These are phyloP conservation scores for Meloe dianella DNA, from an alignment of 2,888 invertebrate species.

Conservation along the genomic window DNA sequence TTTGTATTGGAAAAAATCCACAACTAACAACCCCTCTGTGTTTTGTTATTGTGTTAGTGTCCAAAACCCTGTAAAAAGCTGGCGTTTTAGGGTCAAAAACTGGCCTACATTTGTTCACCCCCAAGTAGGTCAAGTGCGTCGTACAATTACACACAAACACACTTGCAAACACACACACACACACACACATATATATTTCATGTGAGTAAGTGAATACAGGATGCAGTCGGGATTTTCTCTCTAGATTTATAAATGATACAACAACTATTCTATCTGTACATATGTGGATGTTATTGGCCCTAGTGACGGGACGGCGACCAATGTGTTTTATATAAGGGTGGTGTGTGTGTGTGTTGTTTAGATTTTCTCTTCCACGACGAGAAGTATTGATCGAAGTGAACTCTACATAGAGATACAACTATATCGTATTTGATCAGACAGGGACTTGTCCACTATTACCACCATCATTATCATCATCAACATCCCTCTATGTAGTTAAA, in stretches of 20 bases:
- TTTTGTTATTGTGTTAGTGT: not conserved
- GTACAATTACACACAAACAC: constrained; percentile 3
- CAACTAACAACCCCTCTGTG: not conserved
- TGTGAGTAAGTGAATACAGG: constrained; percentile 18
- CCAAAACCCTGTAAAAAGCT: not conserved
- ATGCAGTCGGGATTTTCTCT: not conserved
- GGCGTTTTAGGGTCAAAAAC: constrained; percentile 12
- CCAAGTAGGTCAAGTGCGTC: constrained; percentile 30
- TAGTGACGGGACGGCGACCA: constrained; percentile 40
- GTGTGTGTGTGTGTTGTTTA: constrained; percentile 48
- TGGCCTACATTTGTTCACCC: constrained; percentile 28
- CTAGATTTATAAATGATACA: not conserved
- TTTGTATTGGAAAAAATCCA: too few relatives aligned
- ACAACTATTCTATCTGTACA: not conserved
- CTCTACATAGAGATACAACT: constrained; percentile 35
- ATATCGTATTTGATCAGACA: constrained; percentile 50
- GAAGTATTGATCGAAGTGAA: constrained; percentile 44
- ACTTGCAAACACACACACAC: not conserved
- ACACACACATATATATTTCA: too few relatives aligned
- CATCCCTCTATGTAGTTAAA: not conserved
- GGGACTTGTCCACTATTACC: constrained; percentile 40
- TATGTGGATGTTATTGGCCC: not conserved
- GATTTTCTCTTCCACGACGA: constrained; percentile 46
- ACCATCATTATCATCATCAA: constrained; percentile 16
- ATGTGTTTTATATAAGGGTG: constrained; percentile 18